These are phyloP conservation scores for Acinonyx jubatus DNA, from an alignment of 2,113 vertebrate genomes.

Conservation along the genomic window DNA sequence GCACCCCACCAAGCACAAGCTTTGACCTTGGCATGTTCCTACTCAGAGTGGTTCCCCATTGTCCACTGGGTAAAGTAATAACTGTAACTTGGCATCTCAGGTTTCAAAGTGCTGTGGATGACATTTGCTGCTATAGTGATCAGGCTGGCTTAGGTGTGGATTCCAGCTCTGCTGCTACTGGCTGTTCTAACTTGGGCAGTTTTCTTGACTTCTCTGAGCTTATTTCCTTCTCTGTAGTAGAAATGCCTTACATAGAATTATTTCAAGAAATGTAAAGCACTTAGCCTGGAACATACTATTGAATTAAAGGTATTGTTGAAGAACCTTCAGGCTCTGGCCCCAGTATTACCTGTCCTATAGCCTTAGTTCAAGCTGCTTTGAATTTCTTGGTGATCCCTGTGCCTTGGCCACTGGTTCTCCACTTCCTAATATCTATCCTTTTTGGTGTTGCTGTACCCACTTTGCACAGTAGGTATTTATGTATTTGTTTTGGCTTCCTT, in stretches of 20 bases:
- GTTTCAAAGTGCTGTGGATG: not conserved
- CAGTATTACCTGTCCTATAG: not conserved
- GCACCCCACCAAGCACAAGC: not conserved
- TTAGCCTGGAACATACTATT: not conserved
- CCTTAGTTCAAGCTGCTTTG: not conserved
- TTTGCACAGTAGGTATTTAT: not conserved
- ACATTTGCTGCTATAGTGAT: not conserved
- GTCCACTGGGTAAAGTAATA: not conserved
- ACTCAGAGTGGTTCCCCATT: not conserved
- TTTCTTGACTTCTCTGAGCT: not conserved
- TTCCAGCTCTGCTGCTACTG: not conserved
- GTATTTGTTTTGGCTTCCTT: slow-evolving; percentile 28
- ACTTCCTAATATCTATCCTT: not conserved
- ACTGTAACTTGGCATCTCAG: not conserved
- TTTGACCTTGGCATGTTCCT: not conserved
- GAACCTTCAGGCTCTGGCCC: not conserved
- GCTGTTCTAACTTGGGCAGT: not conserved
- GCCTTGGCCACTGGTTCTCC: not conserved
- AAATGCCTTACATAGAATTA: not conserved
- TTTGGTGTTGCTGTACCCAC: not conserved
- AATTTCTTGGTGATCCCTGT: not conserved
- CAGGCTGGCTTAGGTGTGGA: not conserved
- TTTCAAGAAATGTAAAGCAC: slow-evolving; percentile 11
- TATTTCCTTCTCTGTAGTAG: slow-evolving; percentile 16
- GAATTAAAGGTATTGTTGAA: not conserved